phyloP scores from a whole-genome alignment of 2,113 vertebrate species.

The Ailurus styani region DNA sequence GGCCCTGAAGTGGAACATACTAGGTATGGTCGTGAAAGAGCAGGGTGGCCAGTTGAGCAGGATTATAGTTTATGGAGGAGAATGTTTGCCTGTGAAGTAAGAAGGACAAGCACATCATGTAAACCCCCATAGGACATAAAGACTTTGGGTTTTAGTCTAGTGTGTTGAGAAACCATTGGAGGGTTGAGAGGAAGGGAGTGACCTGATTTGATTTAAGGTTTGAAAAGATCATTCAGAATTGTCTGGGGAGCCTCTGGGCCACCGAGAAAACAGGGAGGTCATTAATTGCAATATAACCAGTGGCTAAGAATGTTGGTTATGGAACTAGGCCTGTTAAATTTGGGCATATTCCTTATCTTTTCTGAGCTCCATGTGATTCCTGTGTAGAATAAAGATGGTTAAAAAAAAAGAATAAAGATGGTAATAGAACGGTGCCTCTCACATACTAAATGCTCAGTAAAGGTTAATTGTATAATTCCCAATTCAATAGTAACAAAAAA shows the following conservation, averaged over 20 bases:
- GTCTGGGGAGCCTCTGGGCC: background rate
- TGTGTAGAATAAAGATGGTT: background rate
- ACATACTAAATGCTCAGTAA: background rate
- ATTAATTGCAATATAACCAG: background rate
- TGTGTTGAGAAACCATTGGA: background rate
- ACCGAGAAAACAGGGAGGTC: background rate
- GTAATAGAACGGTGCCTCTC: background rate
- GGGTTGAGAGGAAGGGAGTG: background rate
- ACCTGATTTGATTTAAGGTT: background rate
- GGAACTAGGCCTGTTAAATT: background rate
- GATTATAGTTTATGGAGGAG: background rate
- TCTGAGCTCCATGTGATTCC: background rate
- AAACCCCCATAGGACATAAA: background rate
- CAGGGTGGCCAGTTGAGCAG: background rate
- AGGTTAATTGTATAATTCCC: background rate
- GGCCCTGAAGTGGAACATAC: background rate
- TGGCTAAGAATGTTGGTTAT: background rate
- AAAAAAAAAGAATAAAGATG: background rate
- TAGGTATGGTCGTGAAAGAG: background rate
- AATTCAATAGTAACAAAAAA: background rate
- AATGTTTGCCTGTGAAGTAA: accelerated
- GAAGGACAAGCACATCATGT: background rate
- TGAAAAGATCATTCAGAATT: background rate
- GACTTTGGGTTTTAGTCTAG: background rate
- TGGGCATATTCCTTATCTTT: background rate